Evolutionary conservation across 2,113 vertebrate species (phyloP), one percentile per base, ranked within the genome.

Genomic region (Hydrolagus affinis): DNA sequence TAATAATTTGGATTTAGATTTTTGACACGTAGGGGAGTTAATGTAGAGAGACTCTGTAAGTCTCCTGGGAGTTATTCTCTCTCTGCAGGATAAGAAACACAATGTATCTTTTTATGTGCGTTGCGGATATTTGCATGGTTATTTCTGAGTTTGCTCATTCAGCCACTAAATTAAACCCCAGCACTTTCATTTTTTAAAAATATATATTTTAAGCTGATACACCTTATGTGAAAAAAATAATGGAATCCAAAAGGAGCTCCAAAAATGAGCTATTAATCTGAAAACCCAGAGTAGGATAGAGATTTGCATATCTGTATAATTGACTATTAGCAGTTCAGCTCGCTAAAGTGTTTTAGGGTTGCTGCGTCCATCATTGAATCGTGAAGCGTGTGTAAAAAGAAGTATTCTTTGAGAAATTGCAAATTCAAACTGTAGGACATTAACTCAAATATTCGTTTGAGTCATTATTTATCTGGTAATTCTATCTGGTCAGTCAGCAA

Each of bases 161-260:
- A 89, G 86, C 86, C 91, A 86, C 56, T 12, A 90, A 90, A 90
- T 91, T 89, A 87, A 89, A 88, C 3, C n/a, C 70, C 4, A 19
- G 78, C 14, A 78, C 21, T 85, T 86, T 83, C 87, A 78, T 87
- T 83, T 83, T 21, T 32, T 25, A 62, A n/a, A n/a, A n/a, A 28
- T 59, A 44, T 44, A 8, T 80, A n/a, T 66, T 80, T 83, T 83
- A 66, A 83, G 8, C 62, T n/a, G 17, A 10, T 32, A 68, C 8
- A 62, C 28, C 60, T 83, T 64, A 66, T 68, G 60, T 62, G 32
- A 66, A 66, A 64, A 64, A 66, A 21, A 4, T 83, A 83, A 83
- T 83, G 10, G 62, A 83, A 64, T 64, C 25, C 30, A 32, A 83
- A 83, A 64, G 30, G 25, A 14, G 12, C 25, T 30, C 15, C 10